phyloP scores from a whole-genome alignment of 2,797 vertebrate species.

The Chaetophractus vellerosus region DNA sequence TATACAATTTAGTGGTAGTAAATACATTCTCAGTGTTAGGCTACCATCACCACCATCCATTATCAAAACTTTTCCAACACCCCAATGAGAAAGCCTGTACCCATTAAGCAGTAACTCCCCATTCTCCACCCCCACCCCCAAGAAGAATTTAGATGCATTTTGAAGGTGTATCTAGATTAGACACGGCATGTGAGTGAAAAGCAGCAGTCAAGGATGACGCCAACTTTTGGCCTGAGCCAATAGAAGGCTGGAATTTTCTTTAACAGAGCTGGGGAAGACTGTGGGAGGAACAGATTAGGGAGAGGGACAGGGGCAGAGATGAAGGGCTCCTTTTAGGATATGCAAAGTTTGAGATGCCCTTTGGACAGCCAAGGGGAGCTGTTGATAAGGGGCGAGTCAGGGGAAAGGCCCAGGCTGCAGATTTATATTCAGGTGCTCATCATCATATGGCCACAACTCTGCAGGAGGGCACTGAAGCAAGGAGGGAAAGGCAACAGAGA shows the following conservation, averaged over 20 bases:
- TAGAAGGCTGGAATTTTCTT: neutral
- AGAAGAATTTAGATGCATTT: neutral
- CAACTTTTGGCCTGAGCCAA: neutral
- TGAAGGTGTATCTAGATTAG: neutral
- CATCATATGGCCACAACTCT: fast-evolving
- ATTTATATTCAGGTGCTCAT: neutral
- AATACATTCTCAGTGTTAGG: no score
- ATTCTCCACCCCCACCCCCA: no score
- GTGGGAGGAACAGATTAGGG: neutral
- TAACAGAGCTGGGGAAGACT: neutral
- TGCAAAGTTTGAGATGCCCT: neutral
- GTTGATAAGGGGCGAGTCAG: neutral
- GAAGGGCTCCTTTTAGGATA: neutral
- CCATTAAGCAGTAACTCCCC: no score
- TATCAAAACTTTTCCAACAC: no score
- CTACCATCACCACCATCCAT: no score
- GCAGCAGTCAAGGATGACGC: no score
- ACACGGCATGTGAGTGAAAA: neutral
- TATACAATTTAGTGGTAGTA: no score
- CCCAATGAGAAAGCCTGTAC: no score
- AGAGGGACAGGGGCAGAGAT: no score
- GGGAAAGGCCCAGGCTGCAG: no score
- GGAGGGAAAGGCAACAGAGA: neutral
- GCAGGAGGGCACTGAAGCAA: neutral
- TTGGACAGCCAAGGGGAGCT: neutral